Evolutionary conservation across 2,888 invertebrate genomes (phyloP), one percentile per base, ranked within the genome.

Genomic region (Oeneis ivallda): DNA sequence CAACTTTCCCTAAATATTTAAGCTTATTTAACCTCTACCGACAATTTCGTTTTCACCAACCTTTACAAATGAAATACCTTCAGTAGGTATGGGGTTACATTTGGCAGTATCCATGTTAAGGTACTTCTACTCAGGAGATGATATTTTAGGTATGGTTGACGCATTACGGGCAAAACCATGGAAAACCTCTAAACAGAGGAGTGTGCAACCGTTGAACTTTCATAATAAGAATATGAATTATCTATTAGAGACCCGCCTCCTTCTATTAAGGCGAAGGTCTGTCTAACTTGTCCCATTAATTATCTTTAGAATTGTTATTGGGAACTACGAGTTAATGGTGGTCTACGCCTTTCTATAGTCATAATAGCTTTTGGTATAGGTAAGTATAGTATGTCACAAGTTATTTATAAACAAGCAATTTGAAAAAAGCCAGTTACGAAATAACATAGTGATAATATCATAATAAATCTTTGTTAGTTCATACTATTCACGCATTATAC

Each of bases 251-350:
- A 32, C 62, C 69, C 73, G 74, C 74, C 76, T 70, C 70, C 72
- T 77, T 78, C 74, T 72, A 75, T 76, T 78, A 75, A 72, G 61
- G 50, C 67, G 70, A 74, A 74, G 73, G 75, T 63, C 66, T 65
- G 70, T 72, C 57, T 61, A 71, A 71, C 68, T 72, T 66, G 76
- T 71, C 69, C 68, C 69, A 72, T 74, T 75, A 76, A 76, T 72
- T 69, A 70, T 65, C 67, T 67, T 63, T 63, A 59, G 66, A 59
- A 66, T 68, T 69, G 70, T 70, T 73, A 70, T 67, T 69, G 57
- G 39, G 50, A 37, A 64, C 50, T 58, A 49, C 13, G 41, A 41
- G 41, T 45, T 11, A 68, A 63, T 41, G 43, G 49, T 63, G 26
- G 49, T 43, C 65, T 60, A 63, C 52, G 65, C 63, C 60, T 66